A percentile compares a stretch with the other conserved stretches of the same genome.
Conservation (phyloP, 2,888 invertebrate genomes). For the Pammene aurita region DNA sequence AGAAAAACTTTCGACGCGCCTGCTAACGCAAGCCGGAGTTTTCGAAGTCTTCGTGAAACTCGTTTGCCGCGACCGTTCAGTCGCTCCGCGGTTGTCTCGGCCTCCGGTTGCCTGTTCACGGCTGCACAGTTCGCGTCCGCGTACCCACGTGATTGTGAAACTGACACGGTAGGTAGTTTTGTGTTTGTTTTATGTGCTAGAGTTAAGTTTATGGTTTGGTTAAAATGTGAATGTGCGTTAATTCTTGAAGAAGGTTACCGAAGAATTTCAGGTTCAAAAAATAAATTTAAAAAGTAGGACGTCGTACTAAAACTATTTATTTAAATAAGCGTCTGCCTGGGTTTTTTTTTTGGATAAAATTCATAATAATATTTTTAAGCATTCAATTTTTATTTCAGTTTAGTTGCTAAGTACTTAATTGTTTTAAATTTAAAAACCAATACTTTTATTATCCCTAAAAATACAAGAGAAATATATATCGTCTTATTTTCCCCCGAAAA, state of each 20-base stretch:
- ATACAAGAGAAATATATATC: neutral
- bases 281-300: no score
- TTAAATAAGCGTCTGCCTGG: no score
- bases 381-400: no score
- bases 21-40: no score
- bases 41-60: neutral
- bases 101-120: constrained; percentile 11
- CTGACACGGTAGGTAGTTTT: constrained; percentile 28
- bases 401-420: no score
- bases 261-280: neutral
- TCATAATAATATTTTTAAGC: no score
- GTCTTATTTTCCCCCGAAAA: neutral
- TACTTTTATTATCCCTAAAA: no score
- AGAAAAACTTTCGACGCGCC: no score
- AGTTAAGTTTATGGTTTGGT: neutral
- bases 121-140: neutral
- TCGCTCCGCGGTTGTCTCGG: constrained; percentile 25
- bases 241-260: neutral
- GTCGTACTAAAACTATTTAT: no score
- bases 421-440: no score
- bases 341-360: no score
- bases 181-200: neutral
- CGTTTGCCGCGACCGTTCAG: constrained; percentile 3
- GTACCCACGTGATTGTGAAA: constrained; percentile 32
- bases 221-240: no score